Percentiles rank a stretch among this genome's conserved stretches.
Conservation (phyloP, 2,113 vertebrate species). For the Castor canadensis region DNA sequence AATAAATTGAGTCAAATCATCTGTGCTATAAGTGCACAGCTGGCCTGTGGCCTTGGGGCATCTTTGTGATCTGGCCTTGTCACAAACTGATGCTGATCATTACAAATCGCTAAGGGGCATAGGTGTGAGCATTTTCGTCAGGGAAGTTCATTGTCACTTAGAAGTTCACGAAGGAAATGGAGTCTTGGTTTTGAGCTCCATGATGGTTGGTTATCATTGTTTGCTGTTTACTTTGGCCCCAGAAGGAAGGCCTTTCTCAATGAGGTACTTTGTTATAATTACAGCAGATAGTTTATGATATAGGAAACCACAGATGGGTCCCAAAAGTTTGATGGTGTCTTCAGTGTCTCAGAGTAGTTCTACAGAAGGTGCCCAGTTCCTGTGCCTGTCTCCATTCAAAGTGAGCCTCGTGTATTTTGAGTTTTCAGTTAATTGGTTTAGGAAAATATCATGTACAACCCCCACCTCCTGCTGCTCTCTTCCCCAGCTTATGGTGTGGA, state of each 20-base stretch:
- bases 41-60: too few species aligned
- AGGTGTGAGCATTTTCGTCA: too few species aligned
- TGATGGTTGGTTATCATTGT: background rate
- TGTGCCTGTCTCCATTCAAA: slow-evolving; percentile 67
- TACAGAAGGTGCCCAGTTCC: background rate
- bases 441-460: slow-evolving; percentile 76
- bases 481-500: slow-evolving; percentile 51
- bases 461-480: slow-evolving; percentile 9
- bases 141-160: background rate
- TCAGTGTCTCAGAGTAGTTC: background rate
- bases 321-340: background rate
- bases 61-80: too few species aligned
- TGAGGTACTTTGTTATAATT: background rate
- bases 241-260: background rate
- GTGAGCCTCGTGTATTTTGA: slow-evolving; percentile 65
- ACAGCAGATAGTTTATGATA: background rate
- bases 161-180: background rate
- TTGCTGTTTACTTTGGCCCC: background rate
- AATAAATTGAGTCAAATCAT: too few species aligned
- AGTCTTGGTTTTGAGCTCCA: background rate
- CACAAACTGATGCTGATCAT: background rate
- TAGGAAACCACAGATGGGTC: background rate
- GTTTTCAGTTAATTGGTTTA: slow-evolving; percentile 84
- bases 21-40: too few species aligned
- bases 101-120: background rate